Evolutionary conservation across 2,888 invertebrate genomes (phyloP), one percentile per base, ranked within the genome.

Genomic region (Sphinx pinastri): DNA sequence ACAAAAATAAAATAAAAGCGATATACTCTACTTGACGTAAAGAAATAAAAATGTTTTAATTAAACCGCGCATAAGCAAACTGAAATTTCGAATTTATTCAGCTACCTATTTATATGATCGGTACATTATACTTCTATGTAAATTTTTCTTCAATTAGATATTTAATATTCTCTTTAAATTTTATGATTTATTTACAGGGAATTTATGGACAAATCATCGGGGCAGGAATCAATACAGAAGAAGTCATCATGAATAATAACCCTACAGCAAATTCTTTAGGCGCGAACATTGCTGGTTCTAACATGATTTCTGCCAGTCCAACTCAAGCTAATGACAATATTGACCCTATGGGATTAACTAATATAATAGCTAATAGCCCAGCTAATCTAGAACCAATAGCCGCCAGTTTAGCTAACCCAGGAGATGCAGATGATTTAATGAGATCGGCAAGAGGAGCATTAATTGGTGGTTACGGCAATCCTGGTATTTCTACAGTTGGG

Each of bases 401-500:
- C 11, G 16, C 12, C 10, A 58, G 14, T 38, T 52, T 38, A 57
- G 19, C 16, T 52, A 59, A 52, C 14, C 45, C 25, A 69, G 14
- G 5, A 55, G 14, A 25, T 69, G 14, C 51, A n/a, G 67, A 67
- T 0, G 52, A 67, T 14, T 8, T 70, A 12, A 51, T 10, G 45
- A 67, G 67, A 31, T 58, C 67, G 13, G 19, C 70, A 67, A 70
- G 67, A 59, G 59, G 38, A 38, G n/a, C 54, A 16, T 10, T 49
- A 14, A 31, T 67, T 19, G 59, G 52, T 51, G 52, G 58, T 13
- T 67, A 45, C 7, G 19, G 58, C 1, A 67, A 59, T 55, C 25
- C 16, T 31, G 51, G 51, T 13, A 10, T 59, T 19, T 5, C 31
- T 13, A 12, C 58, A 5, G 38, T 19, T 31, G 25, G 25, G 16